Evolutionary conservation across 2,888 invertebrate species (phyloP).

Genomic region (Dryadula phaetusa): DNA sequence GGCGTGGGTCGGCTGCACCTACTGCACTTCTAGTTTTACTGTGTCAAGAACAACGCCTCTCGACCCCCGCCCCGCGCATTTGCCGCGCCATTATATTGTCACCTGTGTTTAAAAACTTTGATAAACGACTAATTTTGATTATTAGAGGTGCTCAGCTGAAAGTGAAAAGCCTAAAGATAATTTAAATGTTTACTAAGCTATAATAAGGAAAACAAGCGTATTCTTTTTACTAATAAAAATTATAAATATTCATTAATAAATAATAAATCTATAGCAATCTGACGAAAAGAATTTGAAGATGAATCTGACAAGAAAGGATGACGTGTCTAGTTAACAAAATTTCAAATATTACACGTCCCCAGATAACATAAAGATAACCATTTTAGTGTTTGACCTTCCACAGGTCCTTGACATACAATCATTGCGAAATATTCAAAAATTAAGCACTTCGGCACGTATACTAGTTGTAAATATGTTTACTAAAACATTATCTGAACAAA

Average conservation of each 20-base stretch:
- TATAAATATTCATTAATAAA: too few relatives aligned
- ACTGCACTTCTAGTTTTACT: constrained; percentile 84
- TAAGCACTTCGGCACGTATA: constrained; percentile 60
- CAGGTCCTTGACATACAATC: constrained; percentile 75
- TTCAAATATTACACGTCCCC: constrained; percentile 63
- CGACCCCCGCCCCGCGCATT: constrained; percentile 62
- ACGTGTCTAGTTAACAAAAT: constrained; percentile 59
- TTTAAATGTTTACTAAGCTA: not conserved
- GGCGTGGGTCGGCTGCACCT: constrained; percentile 81
- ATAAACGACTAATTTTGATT: constrained; percentile 27
- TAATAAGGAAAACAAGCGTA: not conserved
- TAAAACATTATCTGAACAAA: constrained; percentile 31
- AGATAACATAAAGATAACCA: constrained; percentile 82
- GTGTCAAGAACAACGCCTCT: constrained; percentile 84
- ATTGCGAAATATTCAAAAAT: constrained; percentile 70
- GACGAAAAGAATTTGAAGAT: not conserved
- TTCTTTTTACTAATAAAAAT: too few relatives aligned
- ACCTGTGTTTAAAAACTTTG: constrained; percentile 50
- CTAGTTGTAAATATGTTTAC: constrained; percentile 28
- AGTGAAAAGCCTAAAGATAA: not conserved
- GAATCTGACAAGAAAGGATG: constrained; percentile 51
- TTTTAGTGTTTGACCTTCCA: constrained; percentile 78
- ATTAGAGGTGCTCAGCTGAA: not conserved
- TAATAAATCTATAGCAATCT: too few relatives aligned
- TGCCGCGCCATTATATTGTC: constrained; percentile 55